These are phyloP conservation scores for Odontophorus gujanensis DNA, from an alignment of 2,113 vertebrate species.

Conservation along the genomic window DNA sequence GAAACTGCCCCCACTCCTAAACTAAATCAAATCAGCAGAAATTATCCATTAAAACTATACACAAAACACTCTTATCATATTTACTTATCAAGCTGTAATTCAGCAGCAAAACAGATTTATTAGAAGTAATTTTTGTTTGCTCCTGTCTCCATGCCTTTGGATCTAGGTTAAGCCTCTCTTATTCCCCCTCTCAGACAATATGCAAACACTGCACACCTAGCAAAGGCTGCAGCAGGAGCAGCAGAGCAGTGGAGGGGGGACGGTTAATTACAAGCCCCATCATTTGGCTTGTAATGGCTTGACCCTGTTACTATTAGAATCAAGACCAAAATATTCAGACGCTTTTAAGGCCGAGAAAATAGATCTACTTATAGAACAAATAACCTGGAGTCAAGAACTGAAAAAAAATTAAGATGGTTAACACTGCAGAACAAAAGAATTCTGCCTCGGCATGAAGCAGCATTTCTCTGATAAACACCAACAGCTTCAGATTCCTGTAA, in stretches of 20 bases:
- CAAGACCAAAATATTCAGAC: neutral
- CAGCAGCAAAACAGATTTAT: neutral
- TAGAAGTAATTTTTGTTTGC: neutral
- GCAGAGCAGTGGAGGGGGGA: neutral
- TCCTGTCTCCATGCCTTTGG: neutral
- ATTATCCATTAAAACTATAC: neutral
- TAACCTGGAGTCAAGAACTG: neutral
- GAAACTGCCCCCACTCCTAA: neutral
- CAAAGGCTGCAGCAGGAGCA: neutral
- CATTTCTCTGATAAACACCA: neutral
- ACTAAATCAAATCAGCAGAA: neutral
- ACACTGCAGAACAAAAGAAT: constrained; percentile 2
- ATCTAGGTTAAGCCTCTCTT: neutral
- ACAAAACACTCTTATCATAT: neutral
- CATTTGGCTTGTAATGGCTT: neutral
- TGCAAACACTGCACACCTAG: fast-evolving
- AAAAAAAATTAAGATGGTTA: constrained; percentile 32
- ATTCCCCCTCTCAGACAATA: neutral
- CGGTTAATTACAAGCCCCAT: neutral
- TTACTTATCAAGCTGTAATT: neutral
- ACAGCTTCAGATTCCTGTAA: neutral
- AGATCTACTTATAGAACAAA: constrained; percentile 29
- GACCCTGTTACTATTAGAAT: neutral
- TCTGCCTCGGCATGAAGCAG: neutral
- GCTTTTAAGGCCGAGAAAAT: neutral